Base-by-base conservation (phyloP, 2,888 invertebrate genomes). In the Troides oblongomaculatus region DNA sequence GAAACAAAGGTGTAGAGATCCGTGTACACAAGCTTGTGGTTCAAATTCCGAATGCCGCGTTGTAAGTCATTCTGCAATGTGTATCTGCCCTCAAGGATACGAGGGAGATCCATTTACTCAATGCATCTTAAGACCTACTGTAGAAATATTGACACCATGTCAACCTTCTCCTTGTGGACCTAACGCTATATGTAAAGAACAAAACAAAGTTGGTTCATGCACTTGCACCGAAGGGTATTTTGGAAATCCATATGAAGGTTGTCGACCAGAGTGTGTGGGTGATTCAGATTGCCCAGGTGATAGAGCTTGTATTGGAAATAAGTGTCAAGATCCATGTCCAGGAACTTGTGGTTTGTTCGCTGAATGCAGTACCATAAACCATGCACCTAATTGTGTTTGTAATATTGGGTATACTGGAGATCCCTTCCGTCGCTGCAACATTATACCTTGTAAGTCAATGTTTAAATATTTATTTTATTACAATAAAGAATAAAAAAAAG, bases 231-330 rank as follows among this genome's bases (percentile, higher is more conserved):
- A 94, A 62, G 95, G 94, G 73, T 95, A 95, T 80, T 94, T 95
- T 75, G 97, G 97, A 72, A 95, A 96, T 84, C 96, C 97, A 43
- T 95, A 96, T 76, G 95, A 95, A 86, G 95, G 95, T 30, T 96
- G 96, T 84, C 93, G 95, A 62, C 96, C 96, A 18, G 96, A 96
- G 87, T 96, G 96, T 85, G 90, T 95, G 0, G 84, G 95, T 59
- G 95, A 95, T 80, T 94, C 95, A 0, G 96, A 96, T 78, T 96
- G 96, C 82, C 88, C 94, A 3, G 94, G 95, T 57, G 95, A 95
- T 80, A 94, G 93, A 81, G 96, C 96, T 3, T 97, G 97, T 75
- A 93, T 95, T 57, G 94, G 94, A 74, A 95, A 95, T 77, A 96
- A 96, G 86, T 97, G 97, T 82, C 93, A 94, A 79, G 94, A 96